A percentile compares a stretch with the other conserved stretches of the same genome.
Evolutionary conservation across 2,888 invertebrate genomes (phyloP).

Genomic region (Drepanosiphum platanoidis): DNA sequence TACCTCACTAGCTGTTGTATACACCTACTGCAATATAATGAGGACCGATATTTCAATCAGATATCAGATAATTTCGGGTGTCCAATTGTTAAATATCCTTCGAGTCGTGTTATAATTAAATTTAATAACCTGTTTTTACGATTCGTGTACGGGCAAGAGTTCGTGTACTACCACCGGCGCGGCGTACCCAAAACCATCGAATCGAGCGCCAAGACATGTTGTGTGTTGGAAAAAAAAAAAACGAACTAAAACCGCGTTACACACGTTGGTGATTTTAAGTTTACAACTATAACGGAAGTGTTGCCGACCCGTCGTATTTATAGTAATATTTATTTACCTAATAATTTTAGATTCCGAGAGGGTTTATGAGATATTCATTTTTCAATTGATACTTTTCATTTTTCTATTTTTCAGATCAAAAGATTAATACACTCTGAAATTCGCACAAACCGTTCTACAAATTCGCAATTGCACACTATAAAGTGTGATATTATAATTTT

Average conservation of each 20-base stretch:
- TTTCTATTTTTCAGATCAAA: too few relatives aligned
- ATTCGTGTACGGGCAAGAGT: neutral
- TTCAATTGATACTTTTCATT: too few relatives aligned
- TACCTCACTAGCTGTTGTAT: neutral
- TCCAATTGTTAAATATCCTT: neutral
- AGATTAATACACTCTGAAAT: too few relatives aligned
- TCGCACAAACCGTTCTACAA: too few relatives aligned
- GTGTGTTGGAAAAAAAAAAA: neutral
- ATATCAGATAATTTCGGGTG: neutral
- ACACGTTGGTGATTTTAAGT: too few relatives aligned
- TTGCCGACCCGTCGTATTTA: neutral
- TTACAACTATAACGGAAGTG: neutral
- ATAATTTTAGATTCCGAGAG: neutral
- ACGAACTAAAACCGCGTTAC: neutral
- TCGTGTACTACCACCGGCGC: neutral
- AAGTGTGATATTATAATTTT: too few relatives aligned
- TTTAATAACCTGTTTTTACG: neutral
- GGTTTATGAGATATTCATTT: too few relatives aligned
- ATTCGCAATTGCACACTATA: too few relatives aligned
- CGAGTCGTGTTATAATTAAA: slow-evolving; percentile 17
- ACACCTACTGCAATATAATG: neutral
- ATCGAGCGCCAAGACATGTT: neutral
- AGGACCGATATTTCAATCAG: neutral
- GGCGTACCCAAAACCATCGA: too few relatives aligned
- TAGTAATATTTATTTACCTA: neutral